Percentiles rank a stretch among this genome's conserved stretches.
Conservation (phyloP, 2,797 vertebrate genomes). For the Mormyrus hasselquistii region DNA sequence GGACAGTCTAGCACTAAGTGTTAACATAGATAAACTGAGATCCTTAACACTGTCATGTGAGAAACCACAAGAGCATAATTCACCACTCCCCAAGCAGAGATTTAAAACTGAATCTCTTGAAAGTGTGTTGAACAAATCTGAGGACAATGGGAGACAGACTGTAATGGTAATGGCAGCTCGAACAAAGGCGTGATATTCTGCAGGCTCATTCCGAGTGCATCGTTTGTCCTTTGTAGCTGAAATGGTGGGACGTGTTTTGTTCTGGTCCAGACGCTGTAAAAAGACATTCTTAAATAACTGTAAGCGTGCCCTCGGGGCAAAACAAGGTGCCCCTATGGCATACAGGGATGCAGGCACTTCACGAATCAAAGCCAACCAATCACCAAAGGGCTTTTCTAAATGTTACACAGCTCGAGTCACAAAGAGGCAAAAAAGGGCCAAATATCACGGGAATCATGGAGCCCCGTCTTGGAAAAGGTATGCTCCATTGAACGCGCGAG, state of each 20-base stretch:
- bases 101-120: background rate
- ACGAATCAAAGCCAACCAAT: slow-evolving; percentile 47
- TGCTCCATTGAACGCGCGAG: slow-evolving; percentile 69
- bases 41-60: background rate
- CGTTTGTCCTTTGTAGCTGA: background rate
- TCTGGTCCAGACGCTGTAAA: slow-evolving; percentile 44
- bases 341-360: slow-evolving; percentile 38
- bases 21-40: background rate
- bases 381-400: slow-evolving; percentile 36
- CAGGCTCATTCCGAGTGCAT: background rate
- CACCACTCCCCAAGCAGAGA: background rate
- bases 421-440: slow-evolving; percentile 63
- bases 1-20: background rate
- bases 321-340: slow-evolving; percentile 41
- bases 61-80: background rate
- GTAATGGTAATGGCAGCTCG: background rate
- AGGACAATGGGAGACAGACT: background rate
- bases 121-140: background rate
- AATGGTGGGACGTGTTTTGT: slow-evolving; percentile 47
- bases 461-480: slow-evolving; percentile 49
- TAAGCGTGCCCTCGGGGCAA: slow-evolving; percentile 37
- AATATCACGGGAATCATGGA: slow-evolving; percentile 62
- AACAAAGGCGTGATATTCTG: background rate
- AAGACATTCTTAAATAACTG: slow-evolving; percentile 39
- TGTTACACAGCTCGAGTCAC: slow-evolving; percentile 55